A percentile compares a stretch with the other conserved stretches of the same genome.
phyloP scores from a whole-genome alignment of 1,140 invertebrate species.

The Druon quercuslanigerum region DNA sequence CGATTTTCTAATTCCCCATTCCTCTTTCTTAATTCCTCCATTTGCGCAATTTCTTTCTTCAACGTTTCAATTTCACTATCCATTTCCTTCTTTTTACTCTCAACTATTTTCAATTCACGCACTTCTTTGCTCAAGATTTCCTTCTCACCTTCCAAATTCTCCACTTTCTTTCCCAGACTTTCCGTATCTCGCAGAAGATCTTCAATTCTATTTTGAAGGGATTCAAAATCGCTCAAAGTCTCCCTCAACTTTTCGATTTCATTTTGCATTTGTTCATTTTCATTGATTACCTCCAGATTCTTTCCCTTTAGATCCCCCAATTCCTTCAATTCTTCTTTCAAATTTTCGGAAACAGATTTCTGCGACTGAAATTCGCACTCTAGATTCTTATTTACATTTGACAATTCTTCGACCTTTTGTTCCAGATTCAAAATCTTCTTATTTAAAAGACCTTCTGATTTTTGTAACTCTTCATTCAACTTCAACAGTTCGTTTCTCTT shows the following conservation, averaged over 20 bases:
- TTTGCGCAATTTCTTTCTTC: conserved; percentile 32
- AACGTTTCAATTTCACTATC: conserved; percentile 22
- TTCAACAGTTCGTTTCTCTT: conserved; percentile 58
- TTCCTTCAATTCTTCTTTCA: neutral
- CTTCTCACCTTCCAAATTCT: conserved; percentile 36
- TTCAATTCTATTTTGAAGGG: neutral
- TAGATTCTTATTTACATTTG: conserved; percentile 33
- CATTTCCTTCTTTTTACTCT: conserved; percentile 10
- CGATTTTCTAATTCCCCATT: conserved; percentile 40
- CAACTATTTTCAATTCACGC: neutral
- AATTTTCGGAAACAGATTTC: neutral
- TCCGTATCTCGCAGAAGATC: neutral
- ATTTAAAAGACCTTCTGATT: conserved; percentile 40
- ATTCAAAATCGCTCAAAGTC: neutral
- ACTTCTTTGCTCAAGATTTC: neutral
- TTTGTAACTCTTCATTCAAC: conserved; percentile 56
- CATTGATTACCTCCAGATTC: neutral
- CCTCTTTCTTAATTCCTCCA: conserved; percentile 35
- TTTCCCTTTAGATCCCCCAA: neutral
- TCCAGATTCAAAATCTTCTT: neutral
- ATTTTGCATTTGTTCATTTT: conserved; percentile 10
- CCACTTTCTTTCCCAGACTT: conserved; percentile 30
- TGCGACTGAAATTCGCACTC: conserved; percentile 5
- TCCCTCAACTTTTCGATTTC: neutral
- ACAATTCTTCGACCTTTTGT: conserved; percentile 11